These are phyloP conservation scores for Zaprionus capensis DNA, from an alignment of 1,140 invertebrate genomes.

Conservation along the genomic window DNA sequence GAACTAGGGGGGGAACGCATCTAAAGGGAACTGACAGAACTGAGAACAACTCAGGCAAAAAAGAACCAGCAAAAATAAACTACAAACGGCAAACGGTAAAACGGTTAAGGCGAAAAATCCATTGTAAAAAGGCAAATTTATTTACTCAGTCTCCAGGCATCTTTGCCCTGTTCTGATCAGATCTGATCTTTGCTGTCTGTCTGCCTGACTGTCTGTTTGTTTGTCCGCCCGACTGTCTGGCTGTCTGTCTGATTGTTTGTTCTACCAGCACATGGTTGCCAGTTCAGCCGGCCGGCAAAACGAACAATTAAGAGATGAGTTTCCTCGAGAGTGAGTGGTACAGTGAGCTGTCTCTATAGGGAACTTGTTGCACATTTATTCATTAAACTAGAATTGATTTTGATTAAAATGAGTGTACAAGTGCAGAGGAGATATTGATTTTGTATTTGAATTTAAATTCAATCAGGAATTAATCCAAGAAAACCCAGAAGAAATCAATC, in stretches of 20 bases:
- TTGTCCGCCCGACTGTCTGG: constrained; percentile 27
- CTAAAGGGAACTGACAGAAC: background rate
- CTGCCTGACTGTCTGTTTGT: constrained; percentile 7
- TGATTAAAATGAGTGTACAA: no score
- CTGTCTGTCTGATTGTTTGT: constrained; percentile 49
- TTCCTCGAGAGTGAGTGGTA: background rate
- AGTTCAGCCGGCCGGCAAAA: constrained; percentile 11
- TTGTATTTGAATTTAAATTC: no score
- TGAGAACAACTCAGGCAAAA: background rate
- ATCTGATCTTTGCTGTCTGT: constrained; percentile 2
- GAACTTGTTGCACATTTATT: background rate
- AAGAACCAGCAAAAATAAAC: constrained; percentile 2
- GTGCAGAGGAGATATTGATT: no score
- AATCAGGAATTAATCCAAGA: no score
- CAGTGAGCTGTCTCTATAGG: background rate
- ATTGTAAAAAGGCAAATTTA: constrained; percentile 25
- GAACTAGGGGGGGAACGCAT: background rate
- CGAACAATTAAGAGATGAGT: constrained; percentile 1
- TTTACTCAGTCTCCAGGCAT: constrained; percentile 4
- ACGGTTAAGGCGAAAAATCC: constrained; percentile 16
- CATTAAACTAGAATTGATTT: no score
- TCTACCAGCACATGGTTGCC: constrained; percentile 49
- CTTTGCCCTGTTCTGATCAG: background rate
- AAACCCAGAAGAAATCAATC: no score
- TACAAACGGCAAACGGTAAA: constrained; percentile 24